Conservation (phyloP, 2,113 vertebrate species). For the Salvator merianae region DNA sequence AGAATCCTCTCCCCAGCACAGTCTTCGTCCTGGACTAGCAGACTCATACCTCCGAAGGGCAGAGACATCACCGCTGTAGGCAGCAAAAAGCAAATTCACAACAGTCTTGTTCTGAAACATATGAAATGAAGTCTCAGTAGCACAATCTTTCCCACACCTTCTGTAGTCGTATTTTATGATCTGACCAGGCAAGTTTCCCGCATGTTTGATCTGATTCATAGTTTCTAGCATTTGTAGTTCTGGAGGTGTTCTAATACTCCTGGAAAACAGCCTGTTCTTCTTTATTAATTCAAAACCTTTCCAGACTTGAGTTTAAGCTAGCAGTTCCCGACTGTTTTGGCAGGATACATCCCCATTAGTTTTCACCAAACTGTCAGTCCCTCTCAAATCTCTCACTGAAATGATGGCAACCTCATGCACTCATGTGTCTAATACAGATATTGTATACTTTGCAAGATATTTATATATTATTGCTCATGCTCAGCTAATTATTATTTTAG, state of each 20-base stretch:
- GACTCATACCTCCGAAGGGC: constrained; percentile 85
- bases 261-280: background rate
- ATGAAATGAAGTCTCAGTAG: background rate
- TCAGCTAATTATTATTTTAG: too few relatives aligned
- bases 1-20: background rate
- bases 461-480: too few relatives aligned
- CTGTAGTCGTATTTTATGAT: background rate
- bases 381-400: too few relatives aligned
- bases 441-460: too few relatives aligned
- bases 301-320: background rate
- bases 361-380: too few relatives aligned
- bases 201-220: background rate
- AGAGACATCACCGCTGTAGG: constrained; percentile 85
- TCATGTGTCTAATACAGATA: too few relatives aligned
- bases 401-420: too few relatives aligned
- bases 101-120: constrained; percentile 84
- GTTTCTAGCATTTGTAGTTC: background rate
- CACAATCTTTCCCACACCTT: background rate
- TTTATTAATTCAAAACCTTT: background rate
- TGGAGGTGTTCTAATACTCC: background rate
- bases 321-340: too few relatives aligned
- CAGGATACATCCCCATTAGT: too few relatives aligned
- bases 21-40: background rate
- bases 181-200: background rate
- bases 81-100: constrained; percentile 87